Conservation (phyloP, 2,797 vertebrate genomes). For the Pangasius macronema region DNA sequence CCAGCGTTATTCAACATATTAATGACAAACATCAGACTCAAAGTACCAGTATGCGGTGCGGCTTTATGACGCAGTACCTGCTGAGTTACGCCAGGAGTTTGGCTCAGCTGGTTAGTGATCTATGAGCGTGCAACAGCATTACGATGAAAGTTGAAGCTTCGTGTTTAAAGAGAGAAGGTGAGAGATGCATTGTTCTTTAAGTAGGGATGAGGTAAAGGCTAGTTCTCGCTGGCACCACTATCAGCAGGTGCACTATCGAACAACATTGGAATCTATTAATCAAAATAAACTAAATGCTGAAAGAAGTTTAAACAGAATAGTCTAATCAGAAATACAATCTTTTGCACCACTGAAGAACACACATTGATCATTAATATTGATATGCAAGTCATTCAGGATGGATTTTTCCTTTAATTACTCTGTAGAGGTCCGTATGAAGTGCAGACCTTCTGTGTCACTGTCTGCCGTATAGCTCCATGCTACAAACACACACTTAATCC, state of each 20-base stretch:
- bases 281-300: not conserved
- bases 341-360: not conserved
- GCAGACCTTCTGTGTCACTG: constrained; percentile 8
- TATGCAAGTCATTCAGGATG: not conserved
- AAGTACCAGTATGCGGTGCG: no score
- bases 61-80: not conserved
- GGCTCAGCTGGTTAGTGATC: not conserved
- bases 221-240: not conserved
- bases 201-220: not conserved
- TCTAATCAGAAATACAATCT: not conserved
- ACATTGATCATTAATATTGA: not conserved
- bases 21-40: not conserved
- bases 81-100: not conserved
- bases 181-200: not conserved
- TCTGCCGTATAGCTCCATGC: not conserved
- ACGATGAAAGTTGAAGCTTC: not conserved
- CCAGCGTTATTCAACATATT: not conserved
- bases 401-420: not conserved
- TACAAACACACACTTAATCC: constrained; percentile 13
- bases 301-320: not conserved
- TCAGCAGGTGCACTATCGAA: not conserved
- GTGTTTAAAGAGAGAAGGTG: not conserved
- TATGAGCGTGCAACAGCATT: not conserved
- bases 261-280: not conserved
- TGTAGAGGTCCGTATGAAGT: not conserved